These are phyloP conservation scores for Caracal caracal DNA, from an alignment of 2,113 vertebrate genomes.

Conservation along the genomic window DNA sequence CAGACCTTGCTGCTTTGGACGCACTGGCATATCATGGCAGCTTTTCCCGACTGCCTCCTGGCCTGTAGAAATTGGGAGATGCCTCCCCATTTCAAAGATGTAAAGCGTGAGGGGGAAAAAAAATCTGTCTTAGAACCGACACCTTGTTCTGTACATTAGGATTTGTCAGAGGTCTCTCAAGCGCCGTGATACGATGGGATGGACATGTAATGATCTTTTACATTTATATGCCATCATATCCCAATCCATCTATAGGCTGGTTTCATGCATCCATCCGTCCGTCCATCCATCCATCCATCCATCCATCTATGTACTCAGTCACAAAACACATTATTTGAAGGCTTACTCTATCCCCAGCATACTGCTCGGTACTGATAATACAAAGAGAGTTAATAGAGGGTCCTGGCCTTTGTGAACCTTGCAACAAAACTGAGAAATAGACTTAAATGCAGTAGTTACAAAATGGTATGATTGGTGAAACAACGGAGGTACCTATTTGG, in stretches of 20 bases:
- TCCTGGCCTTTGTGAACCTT: neutral
- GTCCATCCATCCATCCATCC: neutral
- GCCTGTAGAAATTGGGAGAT: too few relatives aligned
- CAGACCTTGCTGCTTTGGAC: neutral
- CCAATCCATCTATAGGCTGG: neutral
- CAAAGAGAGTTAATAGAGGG: neutral
- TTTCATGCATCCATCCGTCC: neutral
- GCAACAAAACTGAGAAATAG: constrained; percentile 21
- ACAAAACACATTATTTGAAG: neutral
- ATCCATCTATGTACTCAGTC: neutral
- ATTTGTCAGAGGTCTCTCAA: neutral
- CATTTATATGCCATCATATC: neutral
- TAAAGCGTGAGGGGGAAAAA: neutral
- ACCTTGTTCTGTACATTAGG: neutral
- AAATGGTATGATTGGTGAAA: neutral
- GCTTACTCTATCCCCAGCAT: neutral
- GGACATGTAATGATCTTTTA: neutral
- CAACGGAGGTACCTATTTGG: too few relatives aligned
- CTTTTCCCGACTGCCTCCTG: neutral
- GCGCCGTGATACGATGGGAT: neutral
- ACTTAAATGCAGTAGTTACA: neutral
- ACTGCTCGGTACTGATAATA: neutral
- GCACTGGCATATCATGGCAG: too few relatives aligned
- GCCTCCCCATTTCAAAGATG: neutral
- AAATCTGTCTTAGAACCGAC: neutral